These are phyloP conservation scores for Dynastes tityus DNA, from an alignment of 2,888 invertebrate species.

Conservation along the genomic window DNA sequence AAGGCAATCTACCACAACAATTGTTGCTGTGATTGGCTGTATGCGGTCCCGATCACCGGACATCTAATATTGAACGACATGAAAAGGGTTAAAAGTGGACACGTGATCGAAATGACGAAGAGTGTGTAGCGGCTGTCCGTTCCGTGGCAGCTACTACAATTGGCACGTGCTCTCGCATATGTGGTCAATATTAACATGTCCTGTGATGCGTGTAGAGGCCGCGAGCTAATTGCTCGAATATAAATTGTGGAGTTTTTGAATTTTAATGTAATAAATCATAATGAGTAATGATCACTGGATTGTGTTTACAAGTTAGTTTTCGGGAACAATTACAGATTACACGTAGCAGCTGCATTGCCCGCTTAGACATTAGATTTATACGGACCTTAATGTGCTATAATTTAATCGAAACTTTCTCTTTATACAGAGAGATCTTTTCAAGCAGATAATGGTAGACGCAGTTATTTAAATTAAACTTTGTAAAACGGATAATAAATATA, in stretches of 20 bases:
- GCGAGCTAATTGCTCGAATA: constrained; percentile 31
- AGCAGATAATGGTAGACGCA: too few relatives aligned
- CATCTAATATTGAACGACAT: constrained; percentile 37
- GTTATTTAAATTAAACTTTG: too few relatives aligned
- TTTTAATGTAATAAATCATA: constrained; percentile 42
- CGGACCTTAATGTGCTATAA: too few relatives aligned
- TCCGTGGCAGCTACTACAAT: constrained; percentile 25
- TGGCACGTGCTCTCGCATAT: constrained; percentile 41
- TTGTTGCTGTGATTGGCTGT: constrained; percentile 23
- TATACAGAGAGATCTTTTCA: too few relatives aligned
- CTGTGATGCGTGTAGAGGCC: constrained; percentile 17
- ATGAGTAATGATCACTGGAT: constrained; percentile 6
- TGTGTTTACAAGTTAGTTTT: too few relatives aligned
- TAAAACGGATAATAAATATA: too few relatives aligned
- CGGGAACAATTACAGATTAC: too few relatives aligned
- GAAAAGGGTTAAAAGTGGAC: constrained; percentile 45
- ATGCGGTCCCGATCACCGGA: constrained; percentile 8
- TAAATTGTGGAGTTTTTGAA: constrained; percentile 29
- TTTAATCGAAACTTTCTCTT: too few relatives aligned
- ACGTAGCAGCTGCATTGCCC: too few relatives aligned
- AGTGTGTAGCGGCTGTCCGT: constrained; percentile 15
- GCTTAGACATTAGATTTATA: too few relatives aligned
- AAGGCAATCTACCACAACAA: constrained; percentile 31
- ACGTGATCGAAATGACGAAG: constrained; percentile 26
- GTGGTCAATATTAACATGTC: constrained; percentile 33